Evolutionary conservation across 53 echinoderm and acorn worm species (phyloP).

Genomic region (Stichopus horrens): DNA sequence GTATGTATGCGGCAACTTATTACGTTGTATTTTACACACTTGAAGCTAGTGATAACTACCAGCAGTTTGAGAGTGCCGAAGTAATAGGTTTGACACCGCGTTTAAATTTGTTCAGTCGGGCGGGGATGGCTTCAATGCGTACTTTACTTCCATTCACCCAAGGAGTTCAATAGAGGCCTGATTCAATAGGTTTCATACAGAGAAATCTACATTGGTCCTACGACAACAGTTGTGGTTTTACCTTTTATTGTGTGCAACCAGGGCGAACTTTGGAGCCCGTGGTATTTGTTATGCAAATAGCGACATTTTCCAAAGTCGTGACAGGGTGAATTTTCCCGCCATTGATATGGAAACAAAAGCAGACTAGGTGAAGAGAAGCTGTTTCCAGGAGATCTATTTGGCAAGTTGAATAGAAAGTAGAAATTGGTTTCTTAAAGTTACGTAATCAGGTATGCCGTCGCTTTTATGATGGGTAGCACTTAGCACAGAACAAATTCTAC

Average conservation of each 20-base stretch:
- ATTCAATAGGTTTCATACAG: slow-evolving; percentile 36
- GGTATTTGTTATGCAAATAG: slow-evolving; percentile 49
- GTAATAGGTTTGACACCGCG: slow-evolving; percentile 31
- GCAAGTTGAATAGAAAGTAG: slow-evolving; percentile 18
- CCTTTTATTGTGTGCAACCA: slow-evolving; percentile 45
- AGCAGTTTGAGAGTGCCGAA: slow-evolving; percentile 20
- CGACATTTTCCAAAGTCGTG: slow-evolving; percentile 45
- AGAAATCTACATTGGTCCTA: slow-evolving; percentile 28
- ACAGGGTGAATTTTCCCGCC: slow-evolving; percentile 46
- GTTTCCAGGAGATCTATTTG: slow-evolving; percentile 33
- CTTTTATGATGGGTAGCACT: slow-evolving; percentile 15
- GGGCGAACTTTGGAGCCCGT: slow-evolving; percentile 47
- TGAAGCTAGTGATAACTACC: not conserved
- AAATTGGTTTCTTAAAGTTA: slow-evolving; percentile 23
- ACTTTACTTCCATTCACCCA: slow-evolving; percentile 26
- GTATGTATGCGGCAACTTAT: not conserved
- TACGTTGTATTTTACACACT: not conserved
- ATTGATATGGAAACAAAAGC: slow-evolving; percentile 37
- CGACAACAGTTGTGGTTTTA: slow-evolving; percentile 42
- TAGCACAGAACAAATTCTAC: slow-evolving; percentile 13
- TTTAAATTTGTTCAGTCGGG: slow-evolving; percentile 61
- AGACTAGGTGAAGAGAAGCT: slow-evolving; percentile 7
- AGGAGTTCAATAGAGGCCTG: slow-evolving; percentile 17
- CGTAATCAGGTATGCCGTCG: slow-evolving; percentile 31
- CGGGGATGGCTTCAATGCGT: slow-evolving; percentile 48